Conservation (phyloP, 1,140 invertebrate genomes). For the Trichomalopsis sarcophagae region DNA sequence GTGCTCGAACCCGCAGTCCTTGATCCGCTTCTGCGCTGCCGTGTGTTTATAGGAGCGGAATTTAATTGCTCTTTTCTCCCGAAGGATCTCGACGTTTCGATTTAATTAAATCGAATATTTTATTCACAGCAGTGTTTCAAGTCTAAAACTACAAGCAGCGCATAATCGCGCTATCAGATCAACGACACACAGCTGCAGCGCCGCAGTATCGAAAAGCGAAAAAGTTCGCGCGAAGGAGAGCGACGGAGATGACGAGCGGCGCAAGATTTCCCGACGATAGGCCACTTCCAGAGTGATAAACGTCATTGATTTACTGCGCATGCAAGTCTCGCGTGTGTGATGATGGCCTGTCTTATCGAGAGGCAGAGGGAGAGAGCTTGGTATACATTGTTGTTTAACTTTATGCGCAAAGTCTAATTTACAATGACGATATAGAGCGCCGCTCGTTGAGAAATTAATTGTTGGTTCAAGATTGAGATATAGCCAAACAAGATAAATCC, state of each 20-base stretch:
- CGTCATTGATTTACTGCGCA: not conserved
- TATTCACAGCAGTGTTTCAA: no score
- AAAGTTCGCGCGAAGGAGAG: no score
- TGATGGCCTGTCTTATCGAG: not conserved
- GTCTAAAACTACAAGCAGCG: no score
- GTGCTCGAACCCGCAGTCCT: slow-evolving; percentile 23
- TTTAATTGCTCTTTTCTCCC: not conserved
- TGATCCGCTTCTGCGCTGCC: slow-evolving; percentile 10
- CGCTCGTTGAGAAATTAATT: not conserved
- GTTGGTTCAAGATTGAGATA: no score
- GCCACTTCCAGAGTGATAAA: not conserved
- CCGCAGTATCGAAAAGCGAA: no score
- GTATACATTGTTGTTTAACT: not conserved
- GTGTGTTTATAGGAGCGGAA: not conserved
- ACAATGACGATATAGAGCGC: not conserved
- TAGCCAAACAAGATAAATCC: no score
- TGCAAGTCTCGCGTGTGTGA: not conserved
- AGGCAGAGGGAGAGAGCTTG: not conserved
- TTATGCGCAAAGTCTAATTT: not conserved
- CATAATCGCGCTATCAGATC: no score
- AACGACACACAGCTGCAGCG: no score
- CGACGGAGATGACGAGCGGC: not conserved
- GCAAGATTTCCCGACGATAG: not conserved
- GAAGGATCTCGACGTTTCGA: no score
- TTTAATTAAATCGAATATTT: no score